These are phyloP conservation scores for Guaruba guarouba DNA, from an alignment of 2,113 vertebrate genomes.

Conservation along the genomic window DNA sequence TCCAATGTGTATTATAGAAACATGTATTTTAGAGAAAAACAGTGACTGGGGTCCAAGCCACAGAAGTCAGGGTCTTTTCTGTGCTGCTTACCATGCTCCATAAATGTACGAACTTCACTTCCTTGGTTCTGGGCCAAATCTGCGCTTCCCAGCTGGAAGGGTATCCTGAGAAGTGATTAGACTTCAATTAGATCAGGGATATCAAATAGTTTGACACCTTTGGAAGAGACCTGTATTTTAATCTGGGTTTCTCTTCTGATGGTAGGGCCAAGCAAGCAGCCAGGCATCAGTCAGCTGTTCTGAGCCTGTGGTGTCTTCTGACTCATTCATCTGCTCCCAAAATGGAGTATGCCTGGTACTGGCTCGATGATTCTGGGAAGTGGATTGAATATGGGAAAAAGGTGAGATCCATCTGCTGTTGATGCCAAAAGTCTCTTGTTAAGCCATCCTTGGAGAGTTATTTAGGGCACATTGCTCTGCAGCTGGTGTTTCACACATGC, in stretches of 20 bases:
- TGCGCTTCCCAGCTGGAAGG: neutral
- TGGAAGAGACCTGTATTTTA: neutral
- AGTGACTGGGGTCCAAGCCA: neutral
- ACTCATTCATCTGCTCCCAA: slow-evolving; percentile 60
- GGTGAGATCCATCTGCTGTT: slow-evolving; percentile 61
- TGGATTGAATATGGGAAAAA: slow-evolving; percentile 83
- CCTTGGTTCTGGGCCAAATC: neutral
- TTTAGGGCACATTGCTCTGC: neutral
- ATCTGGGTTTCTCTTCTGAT: neutral
- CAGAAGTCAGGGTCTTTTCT: neutral
- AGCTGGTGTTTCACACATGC: neutral
- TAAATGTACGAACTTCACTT: neutral
- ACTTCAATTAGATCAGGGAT: neutral
- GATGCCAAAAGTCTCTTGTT: neutral
- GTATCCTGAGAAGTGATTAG: neutral
- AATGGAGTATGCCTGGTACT: slow-evolving; percentile 84
- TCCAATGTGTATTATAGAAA: neutral
- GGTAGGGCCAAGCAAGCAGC: neutral
- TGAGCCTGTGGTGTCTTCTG: slow-evolving; percentile 66
- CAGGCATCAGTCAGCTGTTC: slow-evolving; percentile 30
- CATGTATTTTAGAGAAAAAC: neutral
- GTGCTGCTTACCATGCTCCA: neutral
- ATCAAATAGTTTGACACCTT: neutral
- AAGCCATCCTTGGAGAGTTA: neutral
- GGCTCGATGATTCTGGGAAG: slow-evolving; percentile 68